A percentile compares a stretch with the other conserved stretches of the same genome.
phyloP scores from a whole-genome alignment of 2,113 vertebrate species.

The Pygoscelis antarcticus region DNA sequence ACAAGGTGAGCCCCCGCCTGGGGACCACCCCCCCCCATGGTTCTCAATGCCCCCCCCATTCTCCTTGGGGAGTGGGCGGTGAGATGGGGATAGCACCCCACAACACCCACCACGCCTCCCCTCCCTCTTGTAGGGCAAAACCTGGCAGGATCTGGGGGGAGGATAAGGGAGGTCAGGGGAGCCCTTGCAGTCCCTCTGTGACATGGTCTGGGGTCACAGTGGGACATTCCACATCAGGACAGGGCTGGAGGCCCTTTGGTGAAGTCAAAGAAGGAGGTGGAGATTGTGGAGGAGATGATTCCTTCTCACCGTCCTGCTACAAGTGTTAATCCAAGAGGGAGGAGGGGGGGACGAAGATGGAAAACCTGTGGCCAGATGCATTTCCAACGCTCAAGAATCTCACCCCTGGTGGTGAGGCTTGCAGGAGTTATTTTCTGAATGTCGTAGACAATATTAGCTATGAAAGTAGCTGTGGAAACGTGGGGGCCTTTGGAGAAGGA shows the following conservation, averaged over 20 bases:
- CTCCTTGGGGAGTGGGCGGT: neutral
- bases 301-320: neutral
- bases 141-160: neutral
- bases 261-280: neutral
- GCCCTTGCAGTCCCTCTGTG: neutral
- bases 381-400: neutral
- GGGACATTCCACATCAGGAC: neutral
- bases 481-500: neutral
- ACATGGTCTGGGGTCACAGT: neutral
- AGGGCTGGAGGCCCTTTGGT: neutral
- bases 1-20: neutral
- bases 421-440: neutral
- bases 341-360: neutral
- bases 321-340: neutral
- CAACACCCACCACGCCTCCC: neutral
- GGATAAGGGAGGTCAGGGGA: neutral
- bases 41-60: neutral
- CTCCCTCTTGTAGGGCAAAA: neutral
- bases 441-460: neutral
- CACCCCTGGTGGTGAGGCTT: neutral
- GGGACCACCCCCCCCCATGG: no score
- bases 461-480: neutral
- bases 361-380: neutral
- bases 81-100: neutral
- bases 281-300: accelerated